phyloP scores from a whole-genome alignment of 2,888 invertebrate species.

The Nowickia ferox region DNA sequence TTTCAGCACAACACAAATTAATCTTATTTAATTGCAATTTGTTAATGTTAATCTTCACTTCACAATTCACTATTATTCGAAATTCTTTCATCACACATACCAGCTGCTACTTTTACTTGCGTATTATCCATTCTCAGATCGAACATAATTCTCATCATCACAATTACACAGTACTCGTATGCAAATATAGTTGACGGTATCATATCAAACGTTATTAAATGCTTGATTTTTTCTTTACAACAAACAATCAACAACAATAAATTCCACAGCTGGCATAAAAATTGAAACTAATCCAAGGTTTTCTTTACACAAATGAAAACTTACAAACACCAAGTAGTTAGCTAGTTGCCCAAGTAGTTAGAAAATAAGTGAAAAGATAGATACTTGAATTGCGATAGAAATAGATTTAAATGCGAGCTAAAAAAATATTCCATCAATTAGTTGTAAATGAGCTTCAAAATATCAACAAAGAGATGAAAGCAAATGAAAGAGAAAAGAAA shows the following conservation, averaged over 20 bases:
- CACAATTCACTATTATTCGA: conserved; percentile 8
- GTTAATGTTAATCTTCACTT: background rate
- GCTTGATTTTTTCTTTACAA: conserved; percentile 16
- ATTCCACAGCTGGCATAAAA: conserved; percentile 47
- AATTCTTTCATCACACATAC: conserved; percentile 39
- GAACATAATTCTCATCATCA: conserved; percentile 25
- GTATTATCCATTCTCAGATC: conserved; percentile 26
- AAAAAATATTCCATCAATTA: conserved; percentile 18
- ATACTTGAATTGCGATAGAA: background rate
- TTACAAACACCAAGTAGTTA: background rate
- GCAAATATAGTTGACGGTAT: conserved; percentile 51
- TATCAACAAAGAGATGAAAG: background rate
- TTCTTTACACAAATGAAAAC: conserved; percentile 25
- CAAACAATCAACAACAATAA: conserved; percentile 14
- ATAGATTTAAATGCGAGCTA: background rate
- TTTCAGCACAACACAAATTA: background rate
- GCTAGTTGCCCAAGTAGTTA: conserved; percentile 12
- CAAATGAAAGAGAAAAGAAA: background rate
- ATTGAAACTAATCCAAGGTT: conserved; percentile 58
- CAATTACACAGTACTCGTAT: conserved; percentile 38
- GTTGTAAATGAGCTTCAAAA: conserved; percentile 21
- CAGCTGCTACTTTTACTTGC: conserved; percentile 50
- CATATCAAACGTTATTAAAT: conserved; percentile 50
- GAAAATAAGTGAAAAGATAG: conserved; percentile 8
- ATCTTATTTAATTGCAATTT: conserved; percentile 8